A percentile compares a stretch with the other conserved stretches of the same genome.
Conservation (phyloP, 2,888 invertebrate genomes). For the Lathronympha strigana region DNA sequence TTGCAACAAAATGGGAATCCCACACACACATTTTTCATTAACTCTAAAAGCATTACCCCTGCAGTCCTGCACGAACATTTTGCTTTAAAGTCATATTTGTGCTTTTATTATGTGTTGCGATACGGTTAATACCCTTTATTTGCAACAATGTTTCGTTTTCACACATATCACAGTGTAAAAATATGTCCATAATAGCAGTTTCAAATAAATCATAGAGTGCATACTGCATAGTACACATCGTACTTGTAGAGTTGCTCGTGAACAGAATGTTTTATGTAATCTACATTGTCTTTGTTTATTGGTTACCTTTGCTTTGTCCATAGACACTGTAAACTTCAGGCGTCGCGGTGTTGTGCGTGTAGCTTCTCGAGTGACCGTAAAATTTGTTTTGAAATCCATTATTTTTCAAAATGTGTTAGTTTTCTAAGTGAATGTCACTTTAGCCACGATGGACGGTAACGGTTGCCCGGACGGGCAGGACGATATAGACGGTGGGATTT, state of each 20-base stretch:
- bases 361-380: not conserved
- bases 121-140: too few species aligned
- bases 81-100: too few species aligned
- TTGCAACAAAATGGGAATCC: too few species aligned
- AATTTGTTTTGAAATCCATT: slow-evolving; percentile 32
- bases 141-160: too few species aligned
- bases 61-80: too few species aligned
- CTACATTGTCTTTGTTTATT: slow-evolving; percentile 24
- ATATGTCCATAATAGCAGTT: too few species aligned
- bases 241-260: too few species aligned
- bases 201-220: too few species aligned
- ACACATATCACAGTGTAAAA: too few species aligned
- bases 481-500: slow-evolving; percentile 46
- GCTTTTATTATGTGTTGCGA: too few species aligned
- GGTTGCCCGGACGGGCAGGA: slow-evolving; percentile 42
- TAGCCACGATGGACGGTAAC: slow-evolving; percentile 42
- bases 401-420: slow-evolving; percentile 24
- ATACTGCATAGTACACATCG: not conserved
- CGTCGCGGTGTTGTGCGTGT: slow-evolving; percentile 27
- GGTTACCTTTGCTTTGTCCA: not conserved
- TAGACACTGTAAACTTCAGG: slow-evolving; percentile 14
- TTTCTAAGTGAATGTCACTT: slow-evolving; percentile 7
- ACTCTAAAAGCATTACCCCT: too few species aligned
- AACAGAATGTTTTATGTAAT: slow-evolving; percentile 11
- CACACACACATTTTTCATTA: too few species aligned